Conservation (phyloP, 1,140 invertebrate genomes). For the Drosophila lacteicornis region DNA sequence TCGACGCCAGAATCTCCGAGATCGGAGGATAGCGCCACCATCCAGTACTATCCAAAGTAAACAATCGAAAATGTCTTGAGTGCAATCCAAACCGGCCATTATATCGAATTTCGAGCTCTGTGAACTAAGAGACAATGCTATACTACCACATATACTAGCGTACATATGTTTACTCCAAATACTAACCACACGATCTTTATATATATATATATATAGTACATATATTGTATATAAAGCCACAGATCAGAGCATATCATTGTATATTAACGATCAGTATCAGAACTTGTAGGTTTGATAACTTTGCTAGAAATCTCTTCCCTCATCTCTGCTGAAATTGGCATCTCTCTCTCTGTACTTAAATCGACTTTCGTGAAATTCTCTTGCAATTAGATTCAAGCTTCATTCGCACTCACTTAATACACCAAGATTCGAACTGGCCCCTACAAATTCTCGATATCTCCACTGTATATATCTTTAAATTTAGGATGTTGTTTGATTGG, state of each 20-base stretch:
- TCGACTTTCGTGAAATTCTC: conserved; percentile 14
- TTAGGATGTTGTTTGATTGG: conserved; percentile 41
- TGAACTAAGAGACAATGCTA: conserved; percentile 19
- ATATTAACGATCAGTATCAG: conserved; percentile 37
- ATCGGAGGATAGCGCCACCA: conserved; percentile 67
- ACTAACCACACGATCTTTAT: conserved; percentile 35
- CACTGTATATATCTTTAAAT: conserved; percentile 35
- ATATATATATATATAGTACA: conserved; percentile 13
- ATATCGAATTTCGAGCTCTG: conserved; percentile 68
- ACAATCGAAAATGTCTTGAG: conserved; percentile 34
- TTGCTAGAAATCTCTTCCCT: conserved; percentile 17
- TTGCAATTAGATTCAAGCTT: conserved; percentile 35
- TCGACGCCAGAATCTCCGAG: conserved; percentile 61
- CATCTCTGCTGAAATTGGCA: conserved; percentile 21
- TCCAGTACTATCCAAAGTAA: conserved; percentile 68
- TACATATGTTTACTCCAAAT: conserved; percentile 35
- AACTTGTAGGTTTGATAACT: conserved; percentile 19
- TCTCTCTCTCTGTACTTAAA: not conserved
- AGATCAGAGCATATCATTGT: conserved; percentile 52
- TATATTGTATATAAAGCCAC: conserved; percentile 39
- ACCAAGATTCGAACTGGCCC: not conserved
- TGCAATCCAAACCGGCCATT: conserved; percentile 70
- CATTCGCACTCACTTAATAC: conserved; percentile 25
- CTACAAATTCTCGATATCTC: conserved; percentile 8
- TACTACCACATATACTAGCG: conserved; percentile 32